Percentiles rank a stretch among this genome's conserved stretches.
phyloP scores from a whole-genome alignment of 2,888 invertebrate genomes.

The Volucella inanis region DNA sequence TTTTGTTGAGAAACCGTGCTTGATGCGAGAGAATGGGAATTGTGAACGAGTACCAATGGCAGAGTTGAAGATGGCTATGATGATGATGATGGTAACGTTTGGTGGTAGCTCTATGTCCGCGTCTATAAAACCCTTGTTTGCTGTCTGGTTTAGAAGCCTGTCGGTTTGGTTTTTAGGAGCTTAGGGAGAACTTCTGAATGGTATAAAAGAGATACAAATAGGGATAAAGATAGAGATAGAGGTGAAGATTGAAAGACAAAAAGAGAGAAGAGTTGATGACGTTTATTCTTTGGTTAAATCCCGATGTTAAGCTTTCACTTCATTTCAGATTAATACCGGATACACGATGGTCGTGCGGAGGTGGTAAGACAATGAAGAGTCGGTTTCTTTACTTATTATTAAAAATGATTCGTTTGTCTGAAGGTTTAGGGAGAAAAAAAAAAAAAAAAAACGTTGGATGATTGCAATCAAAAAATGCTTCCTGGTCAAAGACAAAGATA shows the following conservation, averaged over 20 bases:
- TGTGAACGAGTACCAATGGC: too few species aligned
- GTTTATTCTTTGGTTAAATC: conserved; percentile 74
- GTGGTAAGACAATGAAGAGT: neutral
- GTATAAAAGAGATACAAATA: conserved; percentile 11
- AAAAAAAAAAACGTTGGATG: too few species aligned
- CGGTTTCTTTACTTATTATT: conserved; percentile 55
- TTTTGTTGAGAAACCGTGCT: conserved; percentile 61
- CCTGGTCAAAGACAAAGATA: too few species aligned
- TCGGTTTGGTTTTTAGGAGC: conserved; percentile 55
- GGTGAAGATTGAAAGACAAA: neutral
- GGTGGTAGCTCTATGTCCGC: conserved; percentile 46
- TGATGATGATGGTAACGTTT: conserved; percentile 21
- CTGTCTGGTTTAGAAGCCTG: conserved; percentile 59
- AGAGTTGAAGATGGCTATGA: neutral
- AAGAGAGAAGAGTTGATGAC: conserved; percentile 62
- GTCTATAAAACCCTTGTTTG: conserved; percentile 68
- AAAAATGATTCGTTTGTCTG: conserved; percentile 10
- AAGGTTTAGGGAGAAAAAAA: too few species aligned
- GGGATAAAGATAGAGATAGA: neutral
- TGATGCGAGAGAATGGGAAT: neutral
- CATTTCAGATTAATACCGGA: conserved; percentile 71
- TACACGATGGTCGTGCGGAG: conserved; percentile 19
- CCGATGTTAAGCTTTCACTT: conserved; percentile 74
- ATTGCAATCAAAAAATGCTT: too few species aligned
- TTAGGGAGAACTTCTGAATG: conserved; percentile 44